Evolutionary conservation across 2,888 invertebrate genomes (phyloP), one percentile per base, ranked within the genome.

Genomic region (Eustalomyia histrio): DNA sequence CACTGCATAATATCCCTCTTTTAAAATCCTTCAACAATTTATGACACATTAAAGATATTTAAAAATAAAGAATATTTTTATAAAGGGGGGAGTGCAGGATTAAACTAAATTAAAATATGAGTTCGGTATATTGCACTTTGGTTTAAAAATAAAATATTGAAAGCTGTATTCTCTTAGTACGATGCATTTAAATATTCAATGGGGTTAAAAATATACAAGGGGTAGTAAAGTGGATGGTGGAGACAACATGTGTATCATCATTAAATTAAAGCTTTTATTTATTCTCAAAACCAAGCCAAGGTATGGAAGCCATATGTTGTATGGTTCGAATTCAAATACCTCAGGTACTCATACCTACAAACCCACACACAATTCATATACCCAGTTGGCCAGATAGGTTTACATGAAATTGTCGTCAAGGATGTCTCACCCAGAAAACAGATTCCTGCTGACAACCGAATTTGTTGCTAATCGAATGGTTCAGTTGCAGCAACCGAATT

Each of bases 81-180:
- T 29, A 63, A 16, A 10, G 39, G 6, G 52, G 57, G n/a, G n/a
- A n/a, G n/a, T n/a, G n/a, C n/a, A n/a, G n/a, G 58, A 53, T 53
- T 53, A 71, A 16, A 58, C 71, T 65, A 33, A 53, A 60, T 58
- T 65, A 18, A 17, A 58, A 73, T 64, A 68, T 60, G 57, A 50
- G 24, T 71, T 65, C 65, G 29, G 33, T 76, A 53, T 29, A 14
- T 16, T 58, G 73, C 73, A 73, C 60, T 79, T 69, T 53, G 57
- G 5, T 29, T 64, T 78, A 43, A 78, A 71, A 55, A 33, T 29
- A 16, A 50, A 43, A 55, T 12, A 39, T 39, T 39, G 14, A 39
- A 39, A 39, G 39, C 14, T 1, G 12, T 39, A 10, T 39, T 39
- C 39, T 39, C 39, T 39, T 39, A 39, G 9, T 12, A 14, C 10